Percentiles rank a stretch among this genome's conserved stretches.
phyloP scores from a whole-genome alignment of 2,113 vertebrate species.

The Hassar affinis region DNA sequence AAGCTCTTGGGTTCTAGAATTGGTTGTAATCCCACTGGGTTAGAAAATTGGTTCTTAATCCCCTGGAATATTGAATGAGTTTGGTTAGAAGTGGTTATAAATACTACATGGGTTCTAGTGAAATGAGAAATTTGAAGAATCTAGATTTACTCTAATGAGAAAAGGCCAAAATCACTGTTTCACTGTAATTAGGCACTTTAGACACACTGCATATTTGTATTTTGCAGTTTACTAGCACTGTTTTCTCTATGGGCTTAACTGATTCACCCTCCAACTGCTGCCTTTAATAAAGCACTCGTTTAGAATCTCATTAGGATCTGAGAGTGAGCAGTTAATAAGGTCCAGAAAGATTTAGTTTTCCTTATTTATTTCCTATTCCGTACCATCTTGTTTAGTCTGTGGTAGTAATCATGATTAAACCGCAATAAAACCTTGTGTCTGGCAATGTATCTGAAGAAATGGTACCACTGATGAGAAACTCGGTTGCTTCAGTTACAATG shows the following conservation, averaged over 20 bases:
- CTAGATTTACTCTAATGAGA: neutral
- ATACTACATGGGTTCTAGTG: neutral
- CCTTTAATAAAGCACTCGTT: conserved; percentile 15
- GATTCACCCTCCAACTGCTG: conserved; percentile 9
- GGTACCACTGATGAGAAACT: neutral
- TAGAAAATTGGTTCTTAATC: neutral
- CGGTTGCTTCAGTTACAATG: neutral
- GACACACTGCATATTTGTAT: neutral
- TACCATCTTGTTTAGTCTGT: neutral
- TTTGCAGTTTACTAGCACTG: neutral
- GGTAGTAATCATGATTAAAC: neutral
- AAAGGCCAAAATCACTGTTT: neutral
- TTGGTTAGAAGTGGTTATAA: neutral
- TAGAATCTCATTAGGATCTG: conserved; percentile 10
- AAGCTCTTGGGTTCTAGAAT: neutral
- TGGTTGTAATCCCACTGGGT: neutral
- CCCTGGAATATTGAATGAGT: neutral
- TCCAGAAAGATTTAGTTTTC: neutral
- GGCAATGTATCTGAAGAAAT: neutral
- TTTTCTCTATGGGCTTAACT: neutral
- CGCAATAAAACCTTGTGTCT: neutral
- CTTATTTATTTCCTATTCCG: conserved; percentile 8
- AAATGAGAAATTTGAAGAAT: neutral
- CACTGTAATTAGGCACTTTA: neutral
- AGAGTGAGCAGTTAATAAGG: neutral